phyloP scores from a whole-genome alignment of 2,113 vertebrate species.

The Poicephalus gulielmi region DNA sequence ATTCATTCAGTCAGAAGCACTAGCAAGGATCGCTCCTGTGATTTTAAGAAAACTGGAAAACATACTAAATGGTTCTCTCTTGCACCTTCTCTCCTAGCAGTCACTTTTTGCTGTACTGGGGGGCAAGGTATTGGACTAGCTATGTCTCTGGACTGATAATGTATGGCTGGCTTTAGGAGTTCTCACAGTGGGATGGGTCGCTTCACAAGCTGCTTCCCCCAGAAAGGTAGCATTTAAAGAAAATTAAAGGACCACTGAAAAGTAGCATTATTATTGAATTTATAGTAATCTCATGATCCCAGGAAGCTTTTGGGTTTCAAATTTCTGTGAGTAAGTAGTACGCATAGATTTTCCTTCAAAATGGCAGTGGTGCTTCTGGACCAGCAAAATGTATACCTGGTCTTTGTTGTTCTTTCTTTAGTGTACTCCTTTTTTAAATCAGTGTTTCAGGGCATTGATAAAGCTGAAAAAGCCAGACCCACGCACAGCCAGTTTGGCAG shows the following conservation, averaged over 20 bases:
- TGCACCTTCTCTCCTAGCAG: neutral
- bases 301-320: neutral
- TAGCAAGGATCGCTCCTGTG: neutral
- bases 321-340: neutral
- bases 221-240: neutral
- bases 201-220: neutral
- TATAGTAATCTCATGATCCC: neutral
- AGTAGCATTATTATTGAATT: neutral
- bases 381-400: neutral
- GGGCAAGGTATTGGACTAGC: neutral
- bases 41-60: neutral
- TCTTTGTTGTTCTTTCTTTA: neutral
- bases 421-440: neutral
- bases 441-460: neutral
- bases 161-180: neutral
- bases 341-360: neutral
- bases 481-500: neutral
- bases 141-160: neutral
- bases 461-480: neutral
- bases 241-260: neutral
- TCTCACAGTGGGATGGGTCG: neutral
- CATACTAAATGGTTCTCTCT: neutral
- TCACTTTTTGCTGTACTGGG: no score
- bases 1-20: neutral
- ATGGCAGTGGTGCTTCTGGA: neutral